A percentile compares a stretch with the other conserved stretches of the same genome.
Conservation (phyloP, 2,888 invertebrate genomes). For the Aporophyla nigra region DNA sequence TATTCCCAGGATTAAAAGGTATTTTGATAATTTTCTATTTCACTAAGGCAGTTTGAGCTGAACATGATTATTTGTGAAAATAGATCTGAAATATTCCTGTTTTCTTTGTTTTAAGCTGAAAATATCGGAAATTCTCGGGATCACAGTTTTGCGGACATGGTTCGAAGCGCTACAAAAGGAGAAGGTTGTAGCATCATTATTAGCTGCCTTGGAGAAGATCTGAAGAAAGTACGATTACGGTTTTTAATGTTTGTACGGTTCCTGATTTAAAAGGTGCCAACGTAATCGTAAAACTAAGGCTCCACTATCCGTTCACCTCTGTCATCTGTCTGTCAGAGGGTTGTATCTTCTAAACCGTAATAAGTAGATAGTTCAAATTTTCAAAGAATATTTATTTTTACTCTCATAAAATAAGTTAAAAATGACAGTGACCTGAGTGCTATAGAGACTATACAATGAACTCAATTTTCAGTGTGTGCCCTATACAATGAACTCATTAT, state of each 20-base stretch:
- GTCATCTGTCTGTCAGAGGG: too few species aligned
- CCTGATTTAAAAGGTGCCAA: too few species aligned
- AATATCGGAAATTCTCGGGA: slow-evolving; percentile 80
- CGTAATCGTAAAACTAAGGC: too few species aligned
- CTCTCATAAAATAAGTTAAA: too few species aligned
- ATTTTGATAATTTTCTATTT: not conserved
- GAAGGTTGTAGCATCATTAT: slow-evolving; percentile 75
- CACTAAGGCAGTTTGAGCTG: not conserved
- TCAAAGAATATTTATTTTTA: too few species aligned
- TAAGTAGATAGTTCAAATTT: too few species aligned
- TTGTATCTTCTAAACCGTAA: too few species aligned
- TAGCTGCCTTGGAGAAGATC: slow-evolving; percentile 69
- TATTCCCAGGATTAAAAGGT: slow-evolving; percentile 69
- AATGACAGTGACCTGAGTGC: too few species aligned
- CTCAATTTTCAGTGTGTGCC: too few species aligned
- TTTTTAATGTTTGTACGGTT: not conserved
- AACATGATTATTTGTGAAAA: not conserved
- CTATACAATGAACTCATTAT: too few species aligned
- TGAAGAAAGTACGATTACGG: slow-evolving; percentile 75
- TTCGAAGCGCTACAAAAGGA: slow-evolving; percentile 51
- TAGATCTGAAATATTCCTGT: not conserved
- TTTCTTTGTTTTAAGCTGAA: slow-evolving; percentile 70
- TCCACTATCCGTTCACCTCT: too few species aligned
- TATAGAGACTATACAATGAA: too few species aligned
- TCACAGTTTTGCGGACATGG: slow-evolving; percentile 65